Evolutionary conservation across 2,797 vertebrate genomes (phyloP), one percentile per base, ranked within the genome.

Genomic region (Trachops cirrhosus): DNA sequence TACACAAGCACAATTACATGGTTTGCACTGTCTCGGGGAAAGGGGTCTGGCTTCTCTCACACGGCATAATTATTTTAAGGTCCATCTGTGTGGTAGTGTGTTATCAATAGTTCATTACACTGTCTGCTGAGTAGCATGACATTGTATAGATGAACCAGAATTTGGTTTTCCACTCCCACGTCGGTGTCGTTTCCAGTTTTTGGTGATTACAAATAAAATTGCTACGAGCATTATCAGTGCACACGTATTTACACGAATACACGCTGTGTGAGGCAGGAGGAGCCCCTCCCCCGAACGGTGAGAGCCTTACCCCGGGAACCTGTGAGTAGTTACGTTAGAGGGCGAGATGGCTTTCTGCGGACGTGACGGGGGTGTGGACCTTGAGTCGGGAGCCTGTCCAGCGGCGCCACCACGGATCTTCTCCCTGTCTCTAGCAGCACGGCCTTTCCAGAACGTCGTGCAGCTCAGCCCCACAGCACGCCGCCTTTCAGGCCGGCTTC

Each of bases 71-170:
- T 34, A 15, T 15, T 70, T 50, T 32, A 34, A 62, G 54, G 0
- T 12, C 26, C 41, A 11, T 15, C 41, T 15, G 8, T 0, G 1
- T 1, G 6, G 39, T 2, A 46, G 89, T 24, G 7, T 11, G 5
- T 22, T 22, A 22, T 32, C 16, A 22, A 22, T 34, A 32, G 54
- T 46, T 59, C 67, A 32, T 48, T 46, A 32, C 22, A 3, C 4
- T 10, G 67, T 11, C 22, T 71, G 39, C 16, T 9, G 74, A 41
- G 4, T 0, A 19, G 21, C 19, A 26, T 6, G 11, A 7, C 59
- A 6, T n/a, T 5, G 59, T 22, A n/a, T 3, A 34, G 46, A 9
- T 12, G 41, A 1, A 4, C 37, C 39, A 9, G 22, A 37, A 2
- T 21, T 14, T 29, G 46, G 46, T 34, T 71, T 5, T 19, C 64